Base-by-base conservation (phyloP, 2,797 vertebrate species). In the Hoplostethus atlanticus region DNA sequence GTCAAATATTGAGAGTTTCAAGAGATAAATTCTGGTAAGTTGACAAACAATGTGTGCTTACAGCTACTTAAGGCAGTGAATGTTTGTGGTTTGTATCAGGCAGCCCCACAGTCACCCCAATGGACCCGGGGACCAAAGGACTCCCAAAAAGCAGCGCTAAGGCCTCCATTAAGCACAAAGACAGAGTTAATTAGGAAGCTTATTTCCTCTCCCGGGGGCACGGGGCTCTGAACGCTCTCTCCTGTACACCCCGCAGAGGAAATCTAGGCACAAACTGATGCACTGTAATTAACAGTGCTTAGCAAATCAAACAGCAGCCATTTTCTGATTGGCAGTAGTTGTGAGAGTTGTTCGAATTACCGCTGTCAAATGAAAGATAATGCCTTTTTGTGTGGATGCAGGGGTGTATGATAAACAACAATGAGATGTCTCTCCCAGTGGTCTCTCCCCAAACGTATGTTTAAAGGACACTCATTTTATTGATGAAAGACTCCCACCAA, bases 151-250 rank as follows among this genome's bases (percentile, higher is more conserved):
- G 87, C 76, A 8, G 75, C 54, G 38, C 85, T 88, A 73, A 86
- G 87, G 84, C 90, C 89, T 87, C 91, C 80, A 92, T 94, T 94
- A 91, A 90, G 89, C 90, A 91, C 89, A 94, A 91, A 92, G 92
- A 91, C 87, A 69, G 81, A 93, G 93, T 94, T 95, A 94, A 95
- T 95, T 95, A 94, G 88, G 90, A 92, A 91, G 93, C 93, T 93
- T 94, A 92, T 90, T 91, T 89, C 89, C 84, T 89, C 89, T 93
- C 89, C 81, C 54, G 81, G 84, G 92, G 91, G 86, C 84, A 63
- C 8, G 48, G 76, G 76, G 71, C 83, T 89, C 79, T 79, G 76
- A 83, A 88, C 77, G 71, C 85, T 64, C 78, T 31, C 64, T 69
- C 67, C 75, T 76, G 63, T 80, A 81, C 87, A 79, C 84, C 88